A percentile compares a stretch with the other conserved stretches of the same genome.
Evolutionary conservation across 2,888 invertebrate species (phyloP).

Genomic region (Aspidiotus rigidus): DNA sequence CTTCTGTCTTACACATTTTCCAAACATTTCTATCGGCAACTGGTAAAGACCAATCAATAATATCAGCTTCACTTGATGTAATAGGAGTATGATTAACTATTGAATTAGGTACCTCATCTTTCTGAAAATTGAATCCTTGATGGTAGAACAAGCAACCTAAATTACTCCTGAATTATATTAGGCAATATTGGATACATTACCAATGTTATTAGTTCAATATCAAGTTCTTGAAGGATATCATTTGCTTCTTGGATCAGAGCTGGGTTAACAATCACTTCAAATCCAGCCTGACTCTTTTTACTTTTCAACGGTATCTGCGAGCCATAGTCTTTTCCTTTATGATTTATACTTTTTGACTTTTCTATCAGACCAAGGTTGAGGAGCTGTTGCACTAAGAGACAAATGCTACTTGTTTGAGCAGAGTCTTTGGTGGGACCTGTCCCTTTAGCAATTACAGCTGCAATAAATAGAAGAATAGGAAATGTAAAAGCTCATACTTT

Average conservation of each 20-base stretch:
- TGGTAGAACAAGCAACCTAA: slow-evolving; percentile 50
- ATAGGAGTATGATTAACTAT: slow-evolving; percentile 43
- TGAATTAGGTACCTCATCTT: too few species aligned
- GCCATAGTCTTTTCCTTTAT: slow-evolving; percentile 65
- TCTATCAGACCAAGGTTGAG: slow-evolving; percentile 91
- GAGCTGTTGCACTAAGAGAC: slow-evolving; percentile 86
- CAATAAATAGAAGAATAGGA: neutral
- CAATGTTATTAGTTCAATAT: slow-evolving; percentile 41
- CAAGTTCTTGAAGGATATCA: slow-evolving; percentile 46
- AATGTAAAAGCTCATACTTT: neutral
- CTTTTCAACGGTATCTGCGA: slow-evolving; percentile 51
- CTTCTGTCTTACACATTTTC: slow-evolving; percentile 92
- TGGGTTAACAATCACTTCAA: slow-evolving; percentile 65
- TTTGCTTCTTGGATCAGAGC: slow-evolving; percentile 56
- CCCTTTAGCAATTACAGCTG: slow-evolving; percentile 61
- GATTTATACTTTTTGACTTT: slow-evolving; percentile 63
- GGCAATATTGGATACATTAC: slow-evolving; percentile 17
- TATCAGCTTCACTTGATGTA: slow-evolving; percentile 57
- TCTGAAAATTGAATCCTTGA: slow-evolving; percentile 55
- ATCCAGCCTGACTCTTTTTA: slow-evolving; percentile 47
- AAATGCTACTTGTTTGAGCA: slow-evolving; percentile 91
- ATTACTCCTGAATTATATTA: slow-evolving; percentile 41
- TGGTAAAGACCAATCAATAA: slow-evolving; percentile 94
- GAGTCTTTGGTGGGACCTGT: slow-evolving; percentile 94
- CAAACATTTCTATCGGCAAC: slow-evolving; percentile 96